Evolutionary conservation across 2,797 vertebrate species (phyloP).

Genomic region (Pangasius sanitwongsei): DNA sequence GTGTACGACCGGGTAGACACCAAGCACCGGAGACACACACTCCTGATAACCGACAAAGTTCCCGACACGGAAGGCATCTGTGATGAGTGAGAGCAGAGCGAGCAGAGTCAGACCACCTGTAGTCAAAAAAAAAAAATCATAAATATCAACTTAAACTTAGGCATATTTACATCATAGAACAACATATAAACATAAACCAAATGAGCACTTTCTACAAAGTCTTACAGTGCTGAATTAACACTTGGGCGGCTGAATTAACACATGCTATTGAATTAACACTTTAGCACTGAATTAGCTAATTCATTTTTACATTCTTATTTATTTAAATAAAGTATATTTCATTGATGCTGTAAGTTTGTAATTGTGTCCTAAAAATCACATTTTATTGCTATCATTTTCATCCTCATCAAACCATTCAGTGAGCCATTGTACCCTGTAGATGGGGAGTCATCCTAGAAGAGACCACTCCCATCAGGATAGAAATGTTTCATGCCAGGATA

Average conservation of each 20-base stretch:
- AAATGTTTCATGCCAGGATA: neutral
- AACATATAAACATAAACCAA: neutral
- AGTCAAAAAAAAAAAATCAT: neutral
- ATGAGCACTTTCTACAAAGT: neutral
- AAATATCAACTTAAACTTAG: neutral
- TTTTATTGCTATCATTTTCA: neutral
- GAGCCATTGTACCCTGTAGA: neutral
- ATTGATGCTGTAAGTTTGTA: neutral
- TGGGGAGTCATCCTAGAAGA: neutral
- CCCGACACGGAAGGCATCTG: slow-evolving; percentile 93
- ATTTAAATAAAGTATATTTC: no score
- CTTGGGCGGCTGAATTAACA: neutral
- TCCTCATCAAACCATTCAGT: neutral
- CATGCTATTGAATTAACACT: neutral
- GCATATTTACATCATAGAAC: neutral
- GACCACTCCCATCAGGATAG: neutral
- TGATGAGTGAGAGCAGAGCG: slow-evolving; percentile 88
- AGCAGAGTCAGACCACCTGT: slow-evolving; percentile 91
- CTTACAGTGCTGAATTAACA: neutral
- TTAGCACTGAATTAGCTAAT: neutral
- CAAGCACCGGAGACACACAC: slow-evolving; percentile 86
- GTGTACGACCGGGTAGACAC: slow-evolving; percentile 89
- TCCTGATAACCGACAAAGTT: slow-evolving; percentile 89
- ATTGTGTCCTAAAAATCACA: neutral
- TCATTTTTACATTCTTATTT: neutral